Conservation (phyloP, 1,140 invertebrate species). For the Acromyrmex charruanus region DNA sequence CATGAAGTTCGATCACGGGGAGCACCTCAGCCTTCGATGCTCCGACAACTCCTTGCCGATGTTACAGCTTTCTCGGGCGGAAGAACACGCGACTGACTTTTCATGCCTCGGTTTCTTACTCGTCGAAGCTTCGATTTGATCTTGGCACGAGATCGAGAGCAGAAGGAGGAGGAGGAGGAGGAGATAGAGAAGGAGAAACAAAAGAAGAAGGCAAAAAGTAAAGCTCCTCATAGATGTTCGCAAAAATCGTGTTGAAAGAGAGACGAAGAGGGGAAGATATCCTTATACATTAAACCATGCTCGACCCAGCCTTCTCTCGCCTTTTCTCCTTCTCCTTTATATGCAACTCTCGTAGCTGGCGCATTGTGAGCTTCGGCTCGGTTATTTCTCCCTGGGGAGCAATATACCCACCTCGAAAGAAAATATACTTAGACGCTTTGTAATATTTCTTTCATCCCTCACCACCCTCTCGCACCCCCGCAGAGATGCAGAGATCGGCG, state of each 20-base stretch:
- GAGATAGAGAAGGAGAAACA: neutral
- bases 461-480: neutral
- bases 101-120: constrained; percentile 42
- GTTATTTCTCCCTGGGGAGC: constrained; percentile 70
- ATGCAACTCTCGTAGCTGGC: constrained; percentile 60
- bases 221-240: constrained; percentile 12
- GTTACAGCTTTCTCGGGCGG: constrained; percentile 46
- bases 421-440: constrained; percentile 69
- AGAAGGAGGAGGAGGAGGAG: neutral
- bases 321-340: constrained; percentile 57
- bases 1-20: constrained; percentile 57
- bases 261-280: constrained; percentile 22
- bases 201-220: neutral
- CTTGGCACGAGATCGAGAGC: constrained; percentile 43
- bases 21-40: neutral
- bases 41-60: constrained; percentile 14
- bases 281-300: constrained; percentile 51
- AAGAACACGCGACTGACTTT: constrained; percentile 60
- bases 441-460: constrained; percentile 63
- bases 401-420: constrained; percentile 58
- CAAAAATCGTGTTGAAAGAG: neutral
- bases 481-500: neutral
- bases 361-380: constrained; percentile 67
- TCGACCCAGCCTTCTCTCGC: neutral
- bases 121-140: constrained; percentile 49